These are phyloP conservation scores for Caenorhabditis auriculariae DNA, from an alignment of 2,888 invertebrate genomes.

Conservation along the genomic window DNA sequence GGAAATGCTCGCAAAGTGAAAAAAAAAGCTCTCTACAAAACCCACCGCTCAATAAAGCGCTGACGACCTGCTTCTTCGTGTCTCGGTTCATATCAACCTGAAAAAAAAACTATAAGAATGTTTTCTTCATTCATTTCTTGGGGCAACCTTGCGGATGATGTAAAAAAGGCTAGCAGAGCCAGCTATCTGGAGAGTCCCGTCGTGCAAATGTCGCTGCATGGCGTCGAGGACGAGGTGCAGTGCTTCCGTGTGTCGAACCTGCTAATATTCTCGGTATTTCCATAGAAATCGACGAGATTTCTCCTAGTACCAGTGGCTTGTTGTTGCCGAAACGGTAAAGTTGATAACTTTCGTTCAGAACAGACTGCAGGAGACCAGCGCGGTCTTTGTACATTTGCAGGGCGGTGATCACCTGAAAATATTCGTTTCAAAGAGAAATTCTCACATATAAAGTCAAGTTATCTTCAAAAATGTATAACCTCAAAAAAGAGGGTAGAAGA, in stretches of 20 bases:
- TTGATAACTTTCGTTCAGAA: slow-evolving; percentile 82
- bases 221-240: slow-evolving; percentile 77
- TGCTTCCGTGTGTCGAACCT: slow-evolving; percentile 52
- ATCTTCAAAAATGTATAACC: no score
- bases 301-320: slow-evolving; percentile 29
- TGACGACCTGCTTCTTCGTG: slow-evolving; percentile 56
- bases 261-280: slow-evolving; percentile 1
- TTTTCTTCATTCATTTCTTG: background rate
- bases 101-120: background rate
- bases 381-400: slow-evolving; percentile 80
- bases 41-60: slow-evolving; percentile 50
- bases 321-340: slow-evolving; percentile 63
- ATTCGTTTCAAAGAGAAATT: no score
- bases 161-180: slow-evolving; percentile 51
- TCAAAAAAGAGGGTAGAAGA: no score
- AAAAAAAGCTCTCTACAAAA: background rate
- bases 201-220: slow-evolving; percentile 82
- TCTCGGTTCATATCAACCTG: slow-evolving; percentile 54
- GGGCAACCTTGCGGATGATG: slow-evolving; percentile 43
- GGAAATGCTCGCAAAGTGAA: slow-evolving; percentile 3
- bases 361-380: slow-evolving; percentile 78
- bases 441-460: no score
- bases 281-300: slow-evolving; percentile 5
- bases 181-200: slow-evolving; percentile 84
- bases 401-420: slow-evolving; percentile 79